Conservation (phyloP, 2,797 vertebrate species). For the Hirundo rustica region DNA sequence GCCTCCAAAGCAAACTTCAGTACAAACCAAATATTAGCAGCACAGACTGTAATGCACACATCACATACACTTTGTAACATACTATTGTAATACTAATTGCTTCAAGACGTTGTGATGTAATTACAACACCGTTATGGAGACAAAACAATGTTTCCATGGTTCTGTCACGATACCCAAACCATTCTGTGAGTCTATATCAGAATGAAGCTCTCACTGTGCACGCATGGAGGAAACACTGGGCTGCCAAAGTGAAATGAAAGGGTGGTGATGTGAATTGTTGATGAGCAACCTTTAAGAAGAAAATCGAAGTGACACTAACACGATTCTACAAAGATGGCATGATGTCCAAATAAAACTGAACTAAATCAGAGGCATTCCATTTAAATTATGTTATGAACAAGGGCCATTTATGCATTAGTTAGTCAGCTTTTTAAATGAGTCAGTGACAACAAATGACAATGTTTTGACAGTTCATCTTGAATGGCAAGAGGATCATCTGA, state of each 20-base stretch:
- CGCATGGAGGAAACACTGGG: not conserved
- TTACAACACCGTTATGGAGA: not conserved
- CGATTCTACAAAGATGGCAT: not conserved
- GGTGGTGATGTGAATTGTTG: not conserved
- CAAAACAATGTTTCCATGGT: slow-evolving; percentile 12
- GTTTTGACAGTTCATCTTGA: slow-evolving; percentile 22
- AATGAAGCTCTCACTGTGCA: not conserved
- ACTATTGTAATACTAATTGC: slow-evolving; percentile 8
- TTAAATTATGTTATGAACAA: not conserved
- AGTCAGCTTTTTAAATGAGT: slow-evolving; percentile 13
- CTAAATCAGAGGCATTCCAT: not conserved
- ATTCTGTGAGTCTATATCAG: not conserved
- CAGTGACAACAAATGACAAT: slow-evolving; percentile 17
- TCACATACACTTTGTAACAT: not conserved
- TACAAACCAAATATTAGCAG: not conserved
- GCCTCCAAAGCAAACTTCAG: not conserved
- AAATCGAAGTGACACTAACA: not conserved
- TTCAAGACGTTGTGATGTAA: slow-evolving; percentile 38
- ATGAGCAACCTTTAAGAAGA: not conserved
- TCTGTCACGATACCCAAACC: not conserved
- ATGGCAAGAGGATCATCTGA: slow-evolving; percentile 1
- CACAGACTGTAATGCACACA: not conserved
- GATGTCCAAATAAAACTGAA: slow-evolving; percentile 10
- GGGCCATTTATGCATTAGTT: not conserved
- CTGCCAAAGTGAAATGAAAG: not conserved